Base-by-base conservation (phyloP, 2,888 invertebrate species). In the Drosophila paramelanica region DNA sequence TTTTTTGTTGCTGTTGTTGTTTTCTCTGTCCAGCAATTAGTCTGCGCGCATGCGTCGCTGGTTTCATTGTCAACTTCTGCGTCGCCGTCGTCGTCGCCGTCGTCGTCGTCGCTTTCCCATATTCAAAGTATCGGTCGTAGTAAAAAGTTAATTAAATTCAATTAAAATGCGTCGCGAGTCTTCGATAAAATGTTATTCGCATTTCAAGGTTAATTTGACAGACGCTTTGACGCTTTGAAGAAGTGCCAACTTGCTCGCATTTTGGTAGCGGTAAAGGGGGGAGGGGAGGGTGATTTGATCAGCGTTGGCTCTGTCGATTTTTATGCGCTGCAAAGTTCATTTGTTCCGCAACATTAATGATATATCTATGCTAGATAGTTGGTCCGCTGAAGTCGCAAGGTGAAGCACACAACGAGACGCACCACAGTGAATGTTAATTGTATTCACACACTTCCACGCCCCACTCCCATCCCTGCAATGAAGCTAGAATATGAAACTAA, bases 121-220 rank as follows among this genome's bases (percentile, higher is more conserved):
- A 88, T 83, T 77, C 88, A 81, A 89, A 87, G 84, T 81, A 88
- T 88, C 68, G 77, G 75, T 50, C 73, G 70, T 77, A 77, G 73
- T 70, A 67, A 82, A 83, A 87, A 84, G 75, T 81, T 89, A 89
- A 86, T 86, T 86, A 89, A 89, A 88, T 88, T 89, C 82, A 86
- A 86, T 86, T 89, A 86, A 86, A 86, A 86, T 86, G 85, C 85
- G 89, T 71, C 49, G 77, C 88, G 75, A 67, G 89, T 89, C 82
- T 88, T 89, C 85, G 89, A 85, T 81, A 65, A 89, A 88, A 82
- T 85, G 89, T 89, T 89, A 89, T 85, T 84, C 77, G 68, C 62
- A 67, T 68, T 88, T 86, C 89, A 86, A 86, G 85, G 89, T 88
- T 88, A 89, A 85, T 79, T 88, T 59, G 88, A 57, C 77, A 75